These are phyloP conservation scores for Aphidius gifuensis DNA, from an alignment of 1,140 invertebrate genomes.

Conservation along the genomic window DNA sequence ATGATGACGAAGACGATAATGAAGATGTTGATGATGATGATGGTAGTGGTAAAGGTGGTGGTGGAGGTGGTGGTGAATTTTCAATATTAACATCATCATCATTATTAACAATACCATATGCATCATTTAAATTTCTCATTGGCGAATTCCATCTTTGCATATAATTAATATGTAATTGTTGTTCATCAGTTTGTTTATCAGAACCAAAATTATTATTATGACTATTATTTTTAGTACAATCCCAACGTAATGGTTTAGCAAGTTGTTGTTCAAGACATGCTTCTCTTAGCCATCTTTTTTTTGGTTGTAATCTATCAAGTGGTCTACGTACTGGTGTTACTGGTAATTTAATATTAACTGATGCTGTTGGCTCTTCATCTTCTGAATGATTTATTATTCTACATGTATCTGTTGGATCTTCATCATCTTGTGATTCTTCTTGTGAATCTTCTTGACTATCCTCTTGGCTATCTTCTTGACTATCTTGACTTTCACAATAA, in stretches of 20 bases:
- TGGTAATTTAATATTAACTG: conserved; percentile 32
- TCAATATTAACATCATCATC: not conserved
- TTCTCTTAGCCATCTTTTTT: conserved; percentile 64
- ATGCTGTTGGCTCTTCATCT: conserved; percentile 37
- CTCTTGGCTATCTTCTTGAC: conserved; percentile 52
- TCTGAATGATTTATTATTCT: conserved; percentile 41
- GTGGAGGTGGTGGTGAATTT: not conserved
- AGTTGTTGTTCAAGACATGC: conserved; percentile 57
- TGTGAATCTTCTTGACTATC: conserved; percentile 35
- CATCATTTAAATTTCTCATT: too few species aligned
- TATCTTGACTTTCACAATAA: conserved; percentile 46
- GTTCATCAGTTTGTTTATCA: conserved; percentile 1
- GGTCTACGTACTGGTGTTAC: conserved; percentile 43
- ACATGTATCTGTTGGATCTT: conserved; percentile 44
- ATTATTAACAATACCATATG: too few species aligned
- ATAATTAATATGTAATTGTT: not conserved
- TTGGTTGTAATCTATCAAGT: conserved; percentile 57
- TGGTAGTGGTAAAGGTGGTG: not conserved
- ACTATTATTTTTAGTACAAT: conserved; percentile 33
- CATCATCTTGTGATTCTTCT: conserved; percentile 29
- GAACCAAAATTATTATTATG: not conserved
- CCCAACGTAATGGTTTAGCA: conserved; percentile 53
- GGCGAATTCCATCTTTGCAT: too few species aligned
- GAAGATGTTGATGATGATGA: conserved; percentile 12
- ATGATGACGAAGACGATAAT: not conserved